Evolutionary conservation across 2,888 invertebrate genomes (phyloP).

Genomic region (Gastracanthus pulcherrimus): DNA sequence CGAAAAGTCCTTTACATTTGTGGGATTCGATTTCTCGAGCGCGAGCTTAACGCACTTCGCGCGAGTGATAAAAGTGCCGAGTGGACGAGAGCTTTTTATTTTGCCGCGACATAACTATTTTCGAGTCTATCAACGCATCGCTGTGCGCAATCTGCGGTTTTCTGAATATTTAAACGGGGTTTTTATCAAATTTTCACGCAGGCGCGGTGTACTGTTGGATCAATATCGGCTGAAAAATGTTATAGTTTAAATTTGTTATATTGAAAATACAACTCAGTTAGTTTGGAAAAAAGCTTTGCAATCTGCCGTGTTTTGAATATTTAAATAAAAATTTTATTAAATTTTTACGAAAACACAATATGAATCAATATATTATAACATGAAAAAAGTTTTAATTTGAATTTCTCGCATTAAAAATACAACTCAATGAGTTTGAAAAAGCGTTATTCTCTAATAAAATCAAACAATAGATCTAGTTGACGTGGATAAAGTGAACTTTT

Average conservation of each 20-base stretch:
- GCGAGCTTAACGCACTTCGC: background rate
- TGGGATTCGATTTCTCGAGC: background rate
- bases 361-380: too few species aligned
- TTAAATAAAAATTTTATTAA: too few species aligned
- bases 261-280: background rate
- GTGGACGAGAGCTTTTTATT: background rate
- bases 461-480: too few species aligned
- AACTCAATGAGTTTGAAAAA: too few species aligned
- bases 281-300: background rate
- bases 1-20: background rate
- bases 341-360: too few species aligned
- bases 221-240: background rate
- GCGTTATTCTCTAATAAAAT: too few species aligned
- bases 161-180: background rate
- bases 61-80: background rate
- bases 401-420: too few species aligned
- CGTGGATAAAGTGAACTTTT: too few species aligned
- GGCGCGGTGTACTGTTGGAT: too few species aligned
- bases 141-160: background rate
- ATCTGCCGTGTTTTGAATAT: too few species aligned
- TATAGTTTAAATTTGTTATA: background rate
- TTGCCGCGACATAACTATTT: too few species aligned
- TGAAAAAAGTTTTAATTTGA: too few species aligned
- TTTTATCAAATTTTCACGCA: background rate
- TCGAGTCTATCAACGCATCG: background rate